Base-by-base conservation (phyloP, 1,140 invertebrate genomes). In the Drosophila hydei region DNA sequence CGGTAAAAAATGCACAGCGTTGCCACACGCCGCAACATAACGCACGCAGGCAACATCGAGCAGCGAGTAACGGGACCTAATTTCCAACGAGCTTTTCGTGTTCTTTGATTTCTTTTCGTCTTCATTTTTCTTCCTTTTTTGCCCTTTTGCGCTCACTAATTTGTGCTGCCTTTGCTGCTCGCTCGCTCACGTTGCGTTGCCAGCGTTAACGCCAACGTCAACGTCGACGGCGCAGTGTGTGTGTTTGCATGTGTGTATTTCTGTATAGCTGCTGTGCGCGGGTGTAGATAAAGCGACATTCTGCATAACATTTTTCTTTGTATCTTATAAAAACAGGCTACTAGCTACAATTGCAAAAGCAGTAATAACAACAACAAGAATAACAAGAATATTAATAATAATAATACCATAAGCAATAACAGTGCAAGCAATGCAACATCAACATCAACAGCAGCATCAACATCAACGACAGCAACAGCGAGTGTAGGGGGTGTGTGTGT, bases 401-500 rank as follows among this genome's bases (percentile, higher is more conserved):
- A 48, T 30, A 33, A 25, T 62, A 61, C n/a, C 25, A 45, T 18
- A 38, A 75, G 27, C 25, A 62, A 16, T 25, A 47, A 36, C 61
- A 62, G 9, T 6, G n/a, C n/a, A n/a, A 75, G 45, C 38, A 74
- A 62, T 50, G 36, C 58, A 62, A 51, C 51, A 48, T 9, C 61
- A 58, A 43, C 30, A 64, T 21, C 12, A 40, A 11, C 40, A 62
- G 21, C 25, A 59, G 19, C 60, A 63, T 12, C 42, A 58, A 48
- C 42, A 50, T 1, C 47, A 18, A 71, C 42, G 52, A 48, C 42
- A 50, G 2, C 47, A 18, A 71, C 67, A 76, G 42, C 69, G 69
- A 81, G 64, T 77, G 80, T 80, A 80, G 69, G 60, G 58, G 45
- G 48, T 48, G 63, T 72, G 75, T 59, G 40, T 19, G 52, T 54